Percentiles rank a stretch among this genome's conserved stretches.
phyloP scores from a whole-genome alignment of 2,888 invertebrate genomes.

The Subacronicta megacephala region DNA sequence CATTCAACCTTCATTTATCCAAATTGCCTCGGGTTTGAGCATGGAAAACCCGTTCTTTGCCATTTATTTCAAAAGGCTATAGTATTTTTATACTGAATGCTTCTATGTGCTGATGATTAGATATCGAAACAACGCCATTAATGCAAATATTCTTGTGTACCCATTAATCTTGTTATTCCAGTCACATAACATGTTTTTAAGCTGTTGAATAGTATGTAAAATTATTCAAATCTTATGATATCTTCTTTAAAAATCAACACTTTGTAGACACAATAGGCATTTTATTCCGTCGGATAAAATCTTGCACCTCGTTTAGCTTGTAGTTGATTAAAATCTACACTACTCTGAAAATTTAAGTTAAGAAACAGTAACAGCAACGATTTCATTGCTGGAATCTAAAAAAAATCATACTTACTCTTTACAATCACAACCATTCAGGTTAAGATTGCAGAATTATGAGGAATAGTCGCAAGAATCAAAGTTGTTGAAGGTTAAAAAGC shows the following conservation, averaged over 20 bases:
- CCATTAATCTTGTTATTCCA: conserved; percentile 60
- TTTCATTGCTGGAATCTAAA: no score
- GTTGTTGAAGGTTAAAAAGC: no score
- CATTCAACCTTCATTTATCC: conserved; percentile 55
- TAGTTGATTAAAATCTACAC: conserved; percentile 10
- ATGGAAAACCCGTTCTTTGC: conserved; percentile 56
- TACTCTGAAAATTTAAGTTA: not conserved
- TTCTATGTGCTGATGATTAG: conserved; percentile 49
- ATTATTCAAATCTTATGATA: conserved; percentile 27
- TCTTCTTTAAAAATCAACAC: conserved; percentile 25
- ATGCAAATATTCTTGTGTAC: conserved; percentile 65
- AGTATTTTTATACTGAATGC: conserved; percentile 43
- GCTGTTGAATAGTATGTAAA: conserved; percentile 43
- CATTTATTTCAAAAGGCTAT: conserved; percentile 53
- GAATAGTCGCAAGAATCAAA: no score
- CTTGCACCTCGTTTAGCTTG: conserved; percentile 9
- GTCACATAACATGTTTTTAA: conserved; percentile 58
- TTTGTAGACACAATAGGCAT: conserved; percentile 30
- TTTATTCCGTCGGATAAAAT: conserved; percentile 37
- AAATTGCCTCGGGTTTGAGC: conserved; percentile 41
- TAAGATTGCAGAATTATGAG: no score
- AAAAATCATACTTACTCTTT: no score
- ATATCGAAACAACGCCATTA: conserved; percentile 65
- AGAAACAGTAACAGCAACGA: no score
- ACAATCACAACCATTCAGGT: no score